Evolutionary conservation across 1,140 invertebrate species (phyloP).

Genomic region (Drosophila ogumai): DNA sequence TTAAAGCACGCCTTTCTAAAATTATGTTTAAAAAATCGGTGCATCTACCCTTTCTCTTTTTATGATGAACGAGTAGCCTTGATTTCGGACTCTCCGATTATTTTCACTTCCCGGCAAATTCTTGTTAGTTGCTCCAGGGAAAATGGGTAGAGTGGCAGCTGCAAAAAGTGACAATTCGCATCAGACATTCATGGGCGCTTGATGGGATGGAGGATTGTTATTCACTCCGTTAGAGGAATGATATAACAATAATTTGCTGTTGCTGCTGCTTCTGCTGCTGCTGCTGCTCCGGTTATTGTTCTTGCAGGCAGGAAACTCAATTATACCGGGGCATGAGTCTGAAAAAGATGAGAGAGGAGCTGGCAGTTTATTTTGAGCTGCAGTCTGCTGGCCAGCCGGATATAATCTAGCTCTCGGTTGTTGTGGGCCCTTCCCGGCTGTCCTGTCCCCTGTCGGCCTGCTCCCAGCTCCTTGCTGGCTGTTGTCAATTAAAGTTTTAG

Average conservation of each 20-base stretch:
- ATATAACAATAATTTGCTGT: slow-evolving; percentile 40
- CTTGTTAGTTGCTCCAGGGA: slow-evolving; percentile 20
- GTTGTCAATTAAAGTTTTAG: slow-evolving; percentile 74
- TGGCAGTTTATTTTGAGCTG: slow-evolving; percentile 12
- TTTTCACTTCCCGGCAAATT: slow-evolving; percentile 39
- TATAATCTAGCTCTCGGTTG: slow-evolving; percentile 23
- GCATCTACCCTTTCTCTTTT: background rate
- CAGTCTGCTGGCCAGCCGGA: slow-evolving; percentile 11
- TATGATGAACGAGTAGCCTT: background rate
- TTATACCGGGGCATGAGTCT: slow-evolving; percentile 30
- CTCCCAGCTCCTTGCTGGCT: slow-evolving; percentile 8
- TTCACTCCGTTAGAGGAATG: slow-evolving; percentile 23
- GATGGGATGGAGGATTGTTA: slow-evolving; percentile 29
- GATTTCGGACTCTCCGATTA: background rate
- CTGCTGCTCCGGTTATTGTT: slow-evolving; percentile 37
- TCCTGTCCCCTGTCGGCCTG: slow-evolving; percentile 17
- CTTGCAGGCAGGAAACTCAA: slow-evolving; percentile 46
- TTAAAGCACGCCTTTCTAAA: too few relatives aligned
- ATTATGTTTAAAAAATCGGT: background rate
- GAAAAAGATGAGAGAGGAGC: slow-evolving; percentile 35
- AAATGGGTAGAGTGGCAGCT: slow-evolving; percentile 11
- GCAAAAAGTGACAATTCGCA: slow-evolving; percentile 60
- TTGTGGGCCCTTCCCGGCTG: background rate
- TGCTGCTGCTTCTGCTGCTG: slow-evolving; percentile 8
- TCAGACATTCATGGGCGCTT: slow-evolving; percentile 59